These are phyloP conservation scores for Zaprionus gabonicus DNA, from an alignment of 1,140 invertebrate species.

Conservation along the genomic window DNA sequence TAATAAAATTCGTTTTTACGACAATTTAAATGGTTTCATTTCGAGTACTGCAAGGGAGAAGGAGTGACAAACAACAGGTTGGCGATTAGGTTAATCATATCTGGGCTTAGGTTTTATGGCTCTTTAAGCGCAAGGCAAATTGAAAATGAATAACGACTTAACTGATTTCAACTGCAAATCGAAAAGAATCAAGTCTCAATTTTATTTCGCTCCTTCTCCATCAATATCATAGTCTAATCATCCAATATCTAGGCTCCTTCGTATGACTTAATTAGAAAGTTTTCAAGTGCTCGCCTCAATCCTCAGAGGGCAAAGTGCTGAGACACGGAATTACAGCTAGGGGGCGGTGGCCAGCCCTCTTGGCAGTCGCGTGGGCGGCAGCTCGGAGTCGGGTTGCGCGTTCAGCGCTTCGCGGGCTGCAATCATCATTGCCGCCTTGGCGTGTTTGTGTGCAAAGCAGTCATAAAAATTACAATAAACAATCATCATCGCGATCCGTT, in stretches of 20 bases:
- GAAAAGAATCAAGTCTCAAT: background rate
- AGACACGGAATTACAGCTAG: slow-evolving; percentile 28
- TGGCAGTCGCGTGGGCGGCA: background rate
- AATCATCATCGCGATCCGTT: slow-evolving; percentile 82
- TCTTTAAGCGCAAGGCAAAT: background rate
- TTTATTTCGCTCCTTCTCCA: too few species aligned
- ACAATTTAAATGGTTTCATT: slow-evolving; percentile 81
- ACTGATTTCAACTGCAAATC: background rate
- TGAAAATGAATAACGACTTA: background rate
- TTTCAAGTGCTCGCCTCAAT: slow-evolving; percentile 50
- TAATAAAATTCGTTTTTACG: slow-evolving; percentile 81
- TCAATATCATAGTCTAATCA: too few species aligned
- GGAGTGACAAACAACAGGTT: slow-evolving; percentile 65
- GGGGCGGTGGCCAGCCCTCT: slow-evolving; percentile 13
- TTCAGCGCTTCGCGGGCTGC: slow-evolving; percentile 26
- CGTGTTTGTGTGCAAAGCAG: slow-evolving; percentile 81
- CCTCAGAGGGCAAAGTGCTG: slow-evolving; percentile 7
- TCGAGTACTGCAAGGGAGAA: slow-evolving; percentile 18
- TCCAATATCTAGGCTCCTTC: background rate
- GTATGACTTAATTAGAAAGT: slow-evolving; percentile 75
- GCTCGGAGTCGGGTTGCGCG: background rate
- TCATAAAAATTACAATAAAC: slow-evolving; percentile 83
- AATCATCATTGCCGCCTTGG: slow-evolving; percentile 74
- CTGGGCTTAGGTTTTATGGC: slow-evolving; percentile 12
- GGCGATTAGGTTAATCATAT: slow-evolving; percentile 26